Conservation (phyloP, 1,140 invertebrate species). For the Nebria ingens region DNA sequence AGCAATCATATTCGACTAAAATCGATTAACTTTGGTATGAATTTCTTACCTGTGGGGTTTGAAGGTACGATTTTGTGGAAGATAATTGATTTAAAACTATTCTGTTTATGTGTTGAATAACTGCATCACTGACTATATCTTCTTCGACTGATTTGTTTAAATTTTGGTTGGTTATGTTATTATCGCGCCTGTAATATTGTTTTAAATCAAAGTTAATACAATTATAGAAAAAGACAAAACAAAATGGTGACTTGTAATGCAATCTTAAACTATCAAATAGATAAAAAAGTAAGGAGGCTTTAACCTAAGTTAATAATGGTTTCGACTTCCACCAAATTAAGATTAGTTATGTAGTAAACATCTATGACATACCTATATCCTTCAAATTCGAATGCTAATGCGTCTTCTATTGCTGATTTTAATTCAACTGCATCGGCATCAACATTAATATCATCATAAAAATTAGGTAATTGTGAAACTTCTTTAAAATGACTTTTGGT, state of each 20-base stretch:
- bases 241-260: too few species aligned
- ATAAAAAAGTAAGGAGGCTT: too few species aligned
- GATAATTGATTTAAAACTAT: slow-evolving; percentile 46
- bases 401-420: slow-evolving; percentile 47
- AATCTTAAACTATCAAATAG: too few species aligned
- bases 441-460: slow-evolving; percentile 39
- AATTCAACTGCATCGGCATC: slow-evolving; percentile 38
- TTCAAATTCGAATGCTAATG: slow-evolving; percentile 44
- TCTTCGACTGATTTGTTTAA: slow-evolving; percentile 27
- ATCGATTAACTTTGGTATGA: slow-evolving; percentile 2
- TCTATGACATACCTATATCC: slow-evolving; percentile 45
- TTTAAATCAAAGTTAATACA: background rate
- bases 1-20: too few species aligned
- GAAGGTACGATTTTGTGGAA: slow-evolving; percentile 45
- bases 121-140: slow-evolving; percentile 35
- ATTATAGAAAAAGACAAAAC: background rate
- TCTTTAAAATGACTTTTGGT: slow-evolving; percentile 57
- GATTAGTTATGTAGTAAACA: too few species aligned
- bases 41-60: slow-evolving; percentile 44
- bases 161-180: slow-evolving; percentile 20
- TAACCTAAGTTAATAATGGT: too few species aligned
- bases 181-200: slow-evolving; percentile 27
- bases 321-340: too few species aligned
- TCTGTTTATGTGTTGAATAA: slow-evolving; percentile 59
- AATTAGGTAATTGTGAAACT: slow-evolving; percentile 40